These are phyloP conservation scores for Drosophila mercatorum DNA, from an alignment of 2,888 invertebrate genomes.

Conservation along the genomic window DNA sequence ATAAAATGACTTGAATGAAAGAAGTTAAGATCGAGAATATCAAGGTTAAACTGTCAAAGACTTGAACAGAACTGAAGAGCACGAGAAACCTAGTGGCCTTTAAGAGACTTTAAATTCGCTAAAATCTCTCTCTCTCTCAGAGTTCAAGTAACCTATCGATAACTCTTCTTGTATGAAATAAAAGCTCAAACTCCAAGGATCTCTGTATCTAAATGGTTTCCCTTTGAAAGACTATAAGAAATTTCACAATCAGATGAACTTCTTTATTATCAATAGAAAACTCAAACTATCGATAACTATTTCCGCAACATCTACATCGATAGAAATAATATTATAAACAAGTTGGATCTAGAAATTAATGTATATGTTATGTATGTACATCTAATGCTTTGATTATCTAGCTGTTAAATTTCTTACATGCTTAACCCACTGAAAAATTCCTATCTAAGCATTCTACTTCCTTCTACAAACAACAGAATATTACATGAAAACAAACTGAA, in stretches of 20 bases:
- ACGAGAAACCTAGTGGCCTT: neutral
- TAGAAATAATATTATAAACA: neutral
- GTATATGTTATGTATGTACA: no score
- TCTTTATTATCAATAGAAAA: neutral
- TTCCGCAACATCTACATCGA: no score
- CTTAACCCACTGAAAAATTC: neutral
- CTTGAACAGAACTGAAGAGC: neutral
- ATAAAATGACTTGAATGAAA: neutral
- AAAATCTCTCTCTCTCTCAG: neutral
- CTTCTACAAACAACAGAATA: neutral
- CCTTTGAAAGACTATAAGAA: no score
- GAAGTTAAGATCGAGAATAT: neutral
- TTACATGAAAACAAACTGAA: neutral
- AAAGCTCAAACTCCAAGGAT: no score
- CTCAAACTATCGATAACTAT: neutral
- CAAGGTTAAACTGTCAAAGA: neutral
- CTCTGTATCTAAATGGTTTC: no score
- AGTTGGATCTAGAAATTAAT: no score
- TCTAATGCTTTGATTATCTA: no score
- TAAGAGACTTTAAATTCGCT: neutral
- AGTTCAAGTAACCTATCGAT: neutral
- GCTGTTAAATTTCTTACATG: neutral
- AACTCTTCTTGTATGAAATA: no score
- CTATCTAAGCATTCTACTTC: neutral
- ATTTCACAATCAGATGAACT: fast-evolving